Conservation (phyloP, 2,113 vertebrate species). For the Delphinapterus leucas region DNA sequence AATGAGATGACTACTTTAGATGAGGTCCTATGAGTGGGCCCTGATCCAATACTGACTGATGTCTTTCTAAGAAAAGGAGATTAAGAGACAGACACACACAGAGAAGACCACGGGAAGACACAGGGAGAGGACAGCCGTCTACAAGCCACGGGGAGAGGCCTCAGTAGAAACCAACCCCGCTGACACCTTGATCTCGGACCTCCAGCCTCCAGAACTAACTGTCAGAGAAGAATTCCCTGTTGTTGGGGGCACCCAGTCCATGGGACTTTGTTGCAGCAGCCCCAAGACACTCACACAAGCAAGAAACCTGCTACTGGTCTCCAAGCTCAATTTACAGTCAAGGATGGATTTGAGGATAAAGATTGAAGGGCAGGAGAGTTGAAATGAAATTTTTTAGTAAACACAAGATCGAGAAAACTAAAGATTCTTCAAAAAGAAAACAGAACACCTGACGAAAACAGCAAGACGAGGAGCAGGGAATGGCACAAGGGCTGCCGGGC, state of each 20-base stretch:
- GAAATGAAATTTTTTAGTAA: neutral
- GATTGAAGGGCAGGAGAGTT: neutral
- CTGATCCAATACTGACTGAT: neutral
- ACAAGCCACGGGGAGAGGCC: neutral
- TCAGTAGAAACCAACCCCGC: neutral
- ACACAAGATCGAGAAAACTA: neutral
- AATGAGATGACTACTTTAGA: neutral
- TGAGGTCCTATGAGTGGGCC: neutral
- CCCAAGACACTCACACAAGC: neutral
- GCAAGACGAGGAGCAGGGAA: neutral
- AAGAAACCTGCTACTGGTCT: neutral
- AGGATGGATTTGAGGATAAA: neutral
- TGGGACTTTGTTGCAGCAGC: rapidly evolving
- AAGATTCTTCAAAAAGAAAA: neutral
- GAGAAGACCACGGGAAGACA: neutral
- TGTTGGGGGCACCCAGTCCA: too few species aligned
- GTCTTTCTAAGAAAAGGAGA: neutral
- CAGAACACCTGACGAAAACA: neutral
- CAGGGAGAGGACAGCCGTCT: neutral
- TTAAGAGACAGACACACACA: neutral
- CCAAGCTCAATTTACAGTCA: neutral
- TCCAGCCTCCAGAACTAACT: neutral
- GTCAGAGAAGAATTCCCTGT: too few species aligned
- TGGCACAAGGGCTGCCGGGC: too few species aligned
- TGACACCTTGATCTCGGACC: neutral